Conservation (phyloP, 2,113 vertebrate genomes). For the Hippocampus abdominalis region DNA sequence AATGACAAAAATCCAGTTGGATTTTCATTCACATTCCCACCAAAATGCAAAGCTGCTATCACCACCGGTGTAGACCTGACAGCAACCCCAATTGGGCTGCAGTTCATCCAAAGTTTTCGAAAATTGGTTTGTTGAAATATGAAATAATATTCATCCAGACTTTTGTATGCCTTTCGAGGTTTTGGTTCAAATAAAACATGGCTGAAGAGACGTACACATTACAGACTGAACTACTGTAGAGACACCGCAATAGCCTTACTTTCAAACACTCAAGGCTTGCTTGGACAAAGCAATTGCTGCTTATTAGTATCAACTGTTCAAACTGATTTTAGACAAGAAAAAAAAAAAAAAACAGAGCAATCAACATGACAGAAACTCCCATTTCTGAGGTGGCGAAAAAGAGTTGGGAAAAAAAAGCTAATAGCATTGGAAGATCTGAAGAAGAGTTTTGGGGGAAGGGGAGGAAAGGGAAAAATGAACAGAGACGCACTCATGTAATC, state of each 20-base stretch:
- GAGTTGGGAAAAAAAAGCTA: not conserved
- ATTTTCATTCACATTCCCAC: too few species aligned
- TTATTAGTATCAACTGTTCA: not conserved
- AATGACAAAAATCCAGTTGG: too few species aligned
- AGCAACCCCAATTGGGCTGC: too few species aligned
- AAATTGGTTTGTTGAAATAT: too few species aligned
- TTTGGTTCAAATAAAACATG: not conserved
- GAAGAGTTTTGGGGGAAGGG: constrained; percentile 11
- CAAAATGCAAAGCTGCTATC: too few species aligned
- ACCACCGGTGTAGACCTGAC: too few species aligned
- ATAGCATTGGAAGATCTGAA: constrained; percentile 8
- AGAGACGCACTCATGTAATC: constrained; percentile 39
- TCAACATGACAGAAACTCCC: not conserved
- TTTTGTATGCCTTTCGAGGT: too few species aligned
- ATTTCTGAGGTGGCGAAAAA: not conserved
- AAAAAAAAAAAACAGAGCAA: not conserved
- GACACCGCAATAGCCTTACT: not conserved
- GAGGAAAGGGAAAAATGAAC: constrained; percentile 19
- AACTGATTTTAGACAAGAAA: not conserved
- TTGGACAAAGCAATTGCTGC: not conserved
- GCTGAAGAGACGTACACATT: not conserved
- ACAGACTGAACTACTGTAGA: not conserved
- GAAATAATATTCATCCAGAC: too few species aligned
- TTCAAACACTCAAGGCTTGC: not conserved
- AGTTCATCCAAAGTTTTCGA: too few species aligned